Evolutionary conservation across 2,888 invertebrate genomes (phyloP).

Genomic region (Ariolimax columbianus): DNA sequence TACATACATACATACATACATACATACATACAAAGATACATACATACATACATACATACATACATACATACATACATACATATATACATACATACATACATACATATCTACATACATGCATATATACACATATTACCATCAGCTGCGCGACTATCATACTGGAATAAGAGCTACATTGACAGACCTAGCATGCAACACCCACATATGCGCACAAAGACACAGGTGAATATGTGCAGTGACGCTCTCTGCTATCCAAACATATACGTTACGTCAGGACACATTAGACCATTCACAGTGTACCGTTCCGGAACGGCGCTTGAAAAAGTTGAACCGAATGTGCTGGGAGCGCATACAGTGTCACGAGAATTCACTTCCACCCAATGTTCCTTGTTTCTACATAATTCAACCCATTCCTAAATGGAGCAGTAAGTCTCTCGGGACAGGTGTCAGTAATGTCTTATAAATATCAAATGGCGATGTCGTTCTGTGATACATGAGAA

Average conservation of each 20-base stretch:
- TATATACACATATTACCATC: too few relatives aligned
- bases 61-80: too few relatives aligned
- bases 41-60: too few relatives aligned
- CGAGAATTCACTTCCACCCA: not conserved
- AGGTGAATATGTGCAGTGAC: too few relatives aligned
- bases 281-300: not conserved
- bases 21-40: too few relatives aligned
- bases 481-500: conserved; percentile 21
- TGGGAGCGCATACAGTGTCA: not conserved
- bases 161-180: not conserved
- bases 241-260: not conserved
- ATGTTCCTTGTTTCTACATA: conserved; percentile 11
- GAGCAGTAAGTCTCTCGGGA: not conserved
- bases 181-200: not conserved
- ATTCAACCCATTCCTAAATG: conserved; percentile 31
- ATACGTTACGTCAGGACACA: not conserved
- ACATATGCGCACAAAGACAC: not conserved
- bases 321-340: conserved; percentile 11
- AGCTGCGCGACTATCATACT: too few relatives aligned
- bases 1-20: too few relatives aligned
- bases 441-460: conserved; percentile 42
- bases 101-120: too few relatives aligned
- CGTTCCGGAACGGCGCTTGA: conserved; percentile 6
- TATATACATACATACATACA: too few relatives aligned
- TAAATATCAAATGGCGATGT: conserved; percentile 29